Evolutionary conservation across 2,888 invertebrate species (phyloP).

Genomic region (Campoplex nolae): DNA sequence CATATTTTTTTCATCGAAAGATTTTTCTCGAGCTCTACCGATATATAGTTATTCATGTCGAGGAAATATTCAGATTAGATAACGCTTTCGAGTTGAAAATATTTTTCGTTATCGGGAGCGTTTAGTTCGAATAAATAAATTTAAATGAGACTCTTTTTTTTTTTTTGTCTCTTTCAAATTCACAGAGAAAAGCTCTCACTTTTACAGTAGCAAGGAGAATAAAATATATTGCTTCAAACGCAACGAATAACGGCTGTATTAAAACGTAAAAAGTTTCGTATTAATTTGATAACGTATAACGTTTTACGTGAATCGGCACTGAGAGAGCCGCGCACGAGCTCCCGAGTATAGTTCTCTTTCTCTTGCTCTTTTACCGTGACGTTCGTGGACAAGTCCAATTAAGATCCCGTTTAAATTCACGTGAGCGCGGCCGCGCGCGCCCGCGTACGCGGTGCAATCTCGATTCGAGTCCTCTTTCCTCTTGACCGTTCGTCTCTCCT

Average conservation of each 20-base stretch:
- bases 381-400: slow-evolving; percentile 67
- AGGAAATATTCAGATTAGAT: not conserved
- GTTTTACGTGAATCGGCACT: not conserved
- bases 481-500: slow-evolving; percentile 24
- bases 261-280: slow-evolving; percentile 18
- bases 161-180: too few species aligned
- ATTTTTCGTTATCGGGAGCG: too few species aligned
- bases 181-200: not conserved
- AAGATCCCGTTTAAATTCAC: slow-evolving; percentile 69
- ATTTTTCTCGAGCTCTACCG: not conserved
- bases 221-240: not conserved
- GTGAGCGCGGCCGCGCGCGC: slow-evolving; percentile 26
- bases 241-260: not conserved
- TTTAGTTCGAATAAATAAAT: not conserved
- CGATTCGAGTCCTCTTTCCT: slow-evolving; percentile 44
- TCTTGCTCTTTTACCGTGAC: slow-evolving; percentile 48
- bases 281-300: not conserved
- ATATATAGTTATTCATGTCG: not conserved
- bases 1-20: not conserved
- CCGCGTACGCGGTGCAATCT: slow-evolving; percentile 62
- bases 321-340: slow-evolving; percentile 11
- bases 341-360: slow-evolving; percentile 29
- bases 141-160: too few species aligned
- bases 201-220: not conserved
- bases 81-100: not conserved